phyloP scores from a whole-genome alignment of 53 echinoderm and acorn worm genomes.

The Hippasteria phrygiana region DNA sequence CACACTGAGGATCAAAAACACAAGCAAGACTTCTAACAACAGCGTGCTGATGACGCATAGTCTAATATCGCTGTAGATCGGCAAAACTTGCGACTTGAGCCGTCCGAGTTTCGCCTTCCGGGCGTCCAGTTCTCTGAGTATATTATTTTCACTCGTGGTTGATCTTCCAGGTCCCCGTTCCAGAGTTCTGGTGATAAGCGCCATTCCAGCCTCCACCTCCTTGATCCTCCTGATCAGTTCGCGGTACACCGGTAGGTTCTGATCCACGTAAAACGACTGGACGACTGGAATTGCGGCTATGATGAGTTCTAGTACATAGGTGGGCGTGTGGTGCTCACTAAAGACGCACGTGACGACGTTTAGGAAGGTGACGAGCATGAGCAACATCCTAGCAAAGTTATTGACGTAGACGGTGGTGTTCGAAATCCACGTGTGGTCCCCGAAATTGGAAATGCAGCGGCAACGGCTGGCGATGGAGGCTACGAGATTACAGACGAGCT shows the following conservation, averaged over 20 bases:
- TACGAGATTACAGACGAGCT: constrained; percentile 30
- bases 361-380: constrained; percentile 34
- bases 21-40: constrained; percentile 32
- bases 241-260: constrained; percentile 57
- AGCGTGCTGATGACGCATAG: constrained; percentile 68
- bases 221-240: constrained; percentile 51
- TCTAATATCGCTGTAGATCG: constrained; percentile 70
- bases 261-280: constrained; percentile 70
- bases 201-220: constrained; percentile 34
- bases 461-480: constrained; percentile 27
- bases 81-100: constrained; percentile 16
- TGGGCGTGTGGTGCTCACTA: constrained; percentile 51
- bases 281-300: constrained; percentile 66
- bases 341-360: constrained; percentile 59
- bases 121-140: constrained; percentile 14
- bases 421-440: constrained; percentile 73
- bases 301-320: constrained; percentile 58
- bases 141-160: not conserved
- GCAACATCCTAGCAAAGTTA: constrained; percentile 61
- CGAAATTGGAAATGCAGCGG: constrained; percentile 36
- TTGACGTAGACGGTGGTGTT: constrained; percentile 72
- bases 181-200: constrained; percentile 19
- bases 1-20: not conserved
- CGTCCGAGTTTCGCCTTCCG: not conserved
- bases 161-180: constrained; percentile 10